Conservation (phyloP, 2,797 vertebrate species). For the Oreortyx pictus region DNA sequence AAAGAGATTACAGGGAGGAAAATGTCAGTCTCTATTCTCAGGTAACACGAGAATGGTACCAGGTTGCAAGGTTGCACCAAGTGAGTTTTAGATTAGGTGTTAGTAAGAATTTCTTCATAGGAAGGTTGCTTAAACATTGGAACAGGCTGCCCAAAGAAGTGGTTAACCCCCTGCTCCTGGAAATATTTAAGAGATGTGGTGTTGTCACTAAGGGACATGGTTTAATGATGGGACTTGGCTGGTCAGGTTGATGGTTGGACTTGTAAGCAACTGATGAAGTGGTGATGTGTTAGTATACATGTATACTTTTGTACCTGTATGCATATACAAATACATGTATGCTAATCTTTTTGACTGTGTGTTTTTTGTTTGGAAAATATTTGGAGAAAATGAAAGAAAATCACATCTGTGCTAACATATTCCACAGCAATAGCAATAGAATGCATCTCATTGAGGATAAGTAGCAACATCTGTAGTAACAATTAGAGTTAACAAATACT, state of each 20-base stretch:
- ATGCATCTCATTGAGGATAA: not conserved
- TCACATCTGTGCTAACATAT: not conserved
- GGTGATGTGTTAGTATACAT: not conserved
- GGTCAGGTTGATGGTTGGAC: not conserved
- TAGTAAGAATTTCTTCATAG: not conserved
- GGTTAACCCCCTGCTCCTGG: not conserved
- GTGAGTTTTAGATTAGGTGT: not conserved
- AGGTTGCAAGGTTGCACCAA: not conserved
- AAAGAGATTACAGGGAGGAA: not conserved
- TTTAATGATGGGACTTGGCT: not conserved
- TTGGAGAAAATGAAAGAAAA: not conserved
- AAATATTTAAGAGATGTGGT: not conserved
- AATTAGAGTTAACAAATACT: not conserved
- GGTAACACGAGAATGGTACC: not conserved
- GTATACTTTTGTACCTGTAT: not conserved
- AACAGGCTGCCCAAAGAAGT: not conserved
- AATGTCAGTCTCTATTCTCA: not conserved
- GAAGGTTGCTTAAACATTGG: not conserved
- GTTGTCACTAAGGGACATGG: not conserved
- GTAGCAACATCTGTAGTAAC: slow-evolving; percentile 26
- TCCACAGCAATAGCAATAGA: not conserved
- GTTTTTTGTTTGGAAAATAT: not conserved
- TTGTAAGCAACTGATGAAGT: not conserved
- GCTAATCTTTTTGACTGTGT: not conserved
- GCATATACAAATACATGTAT: not conserved